A percentile compares a stretch with the other conserved stretches of the same genome.
These are phyloP conservation scores for Pelecanus crispus DNA, from an alignment of 2,113 vertebrate genomes.

Conservation along the genomic window DNA sequence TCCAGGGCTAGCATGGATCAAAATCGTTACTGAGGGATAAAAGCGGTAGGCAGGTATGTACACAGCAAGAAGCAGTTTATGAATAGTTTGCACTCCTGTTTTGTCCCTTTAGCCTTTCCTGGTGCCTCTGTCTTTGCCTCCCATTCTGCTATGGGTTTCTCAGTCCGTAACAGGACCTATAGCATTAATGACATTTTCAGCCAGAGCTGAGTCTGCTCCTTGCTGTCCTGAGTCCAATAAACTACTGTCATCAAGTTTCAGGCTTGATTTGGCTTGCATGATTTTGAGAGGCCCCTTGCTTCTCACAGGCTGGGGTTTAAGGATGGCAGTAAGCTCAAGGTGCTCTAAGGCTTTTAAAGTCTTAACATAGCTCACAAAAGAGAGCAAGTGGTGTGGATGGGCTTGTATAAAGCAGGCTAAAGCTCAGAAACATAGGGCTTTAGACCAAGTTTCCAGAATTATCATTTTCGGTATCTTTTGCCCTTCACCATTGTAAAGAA, in stretches of 20 bases:
- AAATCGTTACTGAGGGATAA: background rate
- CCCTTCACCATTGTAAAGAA: background rate
- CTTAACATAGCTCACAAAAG: background rate
- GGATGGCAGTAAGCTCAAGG: background rate
- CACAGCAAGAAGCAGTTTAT: background rate
- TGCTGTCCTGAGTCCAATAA: background rate
- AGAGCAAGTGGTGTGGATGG: background rate
- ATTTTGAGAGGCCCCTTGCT: background rate
- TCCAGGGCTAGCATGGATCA: background rate
- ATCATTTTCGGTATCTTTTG: background rate
- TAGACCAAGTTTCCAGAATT: background rate
- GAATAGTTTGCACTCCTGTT: background rate
- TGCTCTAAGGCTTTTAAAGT: background rate
- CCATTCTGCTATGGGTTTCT: background rate
- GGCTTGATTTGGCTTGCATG: background rate
- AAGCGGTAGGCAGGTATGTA: background rate
- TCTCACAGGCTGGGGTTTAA: background rate
- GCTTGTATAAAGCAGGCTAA: background rate
- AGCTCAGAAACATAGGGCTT: background rate
- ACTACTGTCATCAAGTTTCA: background rate
- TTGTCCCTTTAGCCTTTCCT: background rate
- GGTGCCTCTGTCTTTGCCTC: background rate
- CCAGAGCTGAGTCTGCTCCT: background rate
- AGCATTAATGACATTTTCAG: background rate
- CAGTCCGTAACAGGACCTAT: background rate